These are phyloP conservation scores for Rousettus leschenaultii DNA, from an alignment of 2,113 vertebrate genomes.

Conservation along the genomic window DNA sequence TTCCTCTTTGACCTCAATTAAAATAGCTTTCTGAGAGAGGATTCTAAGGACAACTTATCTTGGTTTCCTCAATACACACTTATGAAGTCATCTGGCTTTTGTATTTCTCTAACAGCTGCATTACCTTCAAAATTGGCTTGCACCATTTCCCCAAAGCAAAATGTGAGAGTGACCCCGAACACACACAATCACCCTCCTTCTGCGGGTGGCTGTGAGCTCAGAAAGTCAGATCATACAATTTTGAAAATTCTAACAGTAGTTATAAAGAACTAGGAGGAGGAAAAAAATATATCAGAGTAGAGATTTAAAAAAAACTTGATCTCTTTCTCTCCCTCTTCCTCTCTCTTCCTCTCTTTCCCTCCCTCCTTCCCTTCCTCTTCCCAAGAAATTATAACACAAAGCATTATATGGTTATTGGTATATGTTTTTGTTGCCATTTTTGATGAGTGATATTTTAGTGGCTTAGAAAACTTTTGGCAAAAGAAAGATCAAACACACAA, in stretches of 20 bases:
- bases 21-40: constrained; percentile 43
- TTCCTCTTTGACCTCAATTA: constrained; percentile 68
- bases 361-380: neutral
- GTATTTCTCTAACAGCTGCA: constrained; percentile 64
- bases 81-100: constrained; percentile 65
- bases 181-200: neutral
- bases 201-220: neutral
- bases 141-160: constrained; percentile 63
- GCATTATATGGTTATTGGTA: neutral
- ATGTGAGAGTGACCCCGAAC: neutral
- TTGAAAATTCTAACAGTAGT: constrained; percentile 7
- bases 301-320: neutral
- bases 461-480: neutral
- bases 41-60: constrained; percentile 48
- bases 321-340: neutral
- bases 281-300: constrained; percentile 13
- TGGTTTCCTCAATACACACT: constrained; percentile 25
- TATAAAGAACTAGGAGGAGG: neutral
- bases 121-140: constrained; percentile 45
- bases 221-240: neutral
- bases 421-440: constrained; percentile 26
- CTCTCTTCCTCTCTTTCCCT: neutral
- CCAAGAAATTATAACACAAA: neutral
- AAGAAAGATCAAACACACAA: neutral
- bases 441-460: constrained; percentile 10